Base-by-base conservation (phyloP, 2,888 invertebrate species). In the Beris morrisii region DNA sequence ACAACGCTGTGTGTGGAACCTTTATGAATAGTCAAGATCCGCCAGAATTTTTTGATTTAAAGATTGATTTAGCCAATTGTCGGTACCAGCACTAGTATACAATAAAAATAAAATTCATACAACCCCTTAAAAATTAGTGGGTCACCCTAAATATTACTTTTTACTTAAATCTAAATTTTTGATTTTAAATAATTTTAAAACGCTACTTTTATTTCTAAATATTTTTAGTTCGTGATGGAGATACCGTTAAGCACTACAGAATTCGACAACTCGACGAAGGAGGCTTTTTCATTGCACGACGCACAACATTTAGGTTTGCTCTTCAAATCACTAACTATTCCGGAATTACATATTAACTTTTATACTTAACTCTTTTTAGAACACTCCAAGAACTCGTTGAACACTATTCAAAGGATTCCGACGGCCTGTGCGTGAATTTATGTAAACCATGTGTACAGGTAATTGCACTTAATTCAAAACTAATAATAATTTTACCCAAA, bases 171-270 rank as follows among this genome's bases (percentile, higher is more conserved):
- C 22, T 22, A 22, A 22, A 22, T 22, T 22, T 22, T 22, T 22
- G 22, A 3, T 22, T 22, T 22, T 22, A 22, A 22, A 22, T 3
- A 1, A 22, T 22, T 22, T 22, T 1, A 22, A 22, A 22, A 22
- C 22, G 22, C 22, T 50, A 58, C 55, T 67, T 55, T 44, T 59
- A 53, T 67, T 70, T 64, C 67, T 46, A 52, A 65, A 48, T 48
- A 69, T 75, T 83, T 85, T 66, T 83, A 95, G 98, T 99, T 72
- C 90, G 98, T 73, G 99, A 99, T 83, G 97, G 97, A 71, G 98
- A 98, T 82, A 97, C 97, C 58, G 98, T 99, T 69, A 99, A 99
- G 80, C 99, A 99, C 83, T 99, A 99, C 84, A 90, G 99, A 78
- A 98, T 99, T 81, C 87, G 98, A 74, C 98, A 98, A 83, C 84